phyloP scores from a whole-genome alignment of 1,140 invertebrate genomes.

The Aphelenchoides fujianensis region DNA sequence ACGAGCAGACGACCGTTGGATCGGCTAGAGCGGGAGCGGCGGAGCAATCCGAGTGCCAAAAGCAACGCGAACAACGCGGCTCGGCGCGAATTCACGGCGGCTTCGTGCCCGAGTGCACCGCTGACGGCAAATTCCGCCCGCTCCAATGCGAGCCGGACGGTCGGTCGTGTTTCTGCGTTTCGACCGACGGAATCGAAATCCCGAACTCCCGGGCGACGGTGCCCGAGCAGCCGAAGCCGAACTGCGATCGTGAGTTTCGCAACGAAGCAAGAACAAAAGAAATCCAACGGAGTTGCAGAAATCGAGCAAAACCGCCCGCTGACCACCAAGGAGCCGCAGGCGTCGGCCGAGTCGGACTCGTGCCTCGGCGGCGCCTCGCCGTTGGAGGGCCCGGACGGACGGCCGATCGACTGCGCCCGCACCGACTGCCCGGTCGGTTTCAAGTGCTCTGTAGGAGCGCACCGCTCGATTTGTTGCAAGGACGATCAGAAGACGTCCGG shows the following conservation, averaged over 20 bases:
- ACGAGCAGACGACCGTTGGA: constrained; percentile 18
- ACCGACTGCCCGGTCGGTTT: constrained; percentile 53
- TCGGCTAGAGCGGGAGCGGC: background rate
- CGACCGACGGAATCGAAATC: constrained; percentile 55
- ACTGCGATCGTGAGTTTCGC: constrained; percentile 57
- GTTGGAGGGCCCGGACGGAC: constrained; percentile 42
- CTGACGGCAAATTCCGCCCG: constrained; percentile 45
- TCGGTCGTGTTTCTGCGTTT: constrained; percentile 57
- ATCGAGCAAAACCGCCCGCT: constrained; percentile 46
- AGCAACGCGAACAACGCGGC: constrained; percentile 39
- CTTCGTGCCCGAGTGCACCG: constrained; percentile 54
- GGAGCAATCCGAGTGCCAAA: constrained; percentile 52
- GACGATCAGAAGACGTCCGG: constrained; percentile 42
- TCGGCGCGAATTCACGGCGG: constrained; percentile 42
- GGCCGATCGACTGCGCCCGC: constrained; percentile 48
- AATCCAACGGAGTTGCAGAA: background rate
- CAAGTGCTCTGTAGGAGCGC: constrained; percentile 45
- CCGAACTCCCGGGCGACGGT: constrained; percentile 50
- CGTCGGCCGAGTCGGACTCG: constrained; percentile 29
- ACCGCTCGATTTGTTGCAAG: constrained; percentile 53
- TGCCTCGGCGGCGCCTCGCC: constrained; percentile 41
- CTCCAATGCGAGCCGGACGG: constrained; percentile 57
- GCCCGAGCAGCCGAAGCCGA: constrained; percentile 44
- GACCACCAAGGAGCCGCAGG: constrained; percentile 27
- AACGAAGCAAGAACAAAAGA: constrained; percentile 28